Evolutionary conservation across 2,113 vertebrate species (phyloP).

Genomic region (Pteruthius melanotis): DNA sequence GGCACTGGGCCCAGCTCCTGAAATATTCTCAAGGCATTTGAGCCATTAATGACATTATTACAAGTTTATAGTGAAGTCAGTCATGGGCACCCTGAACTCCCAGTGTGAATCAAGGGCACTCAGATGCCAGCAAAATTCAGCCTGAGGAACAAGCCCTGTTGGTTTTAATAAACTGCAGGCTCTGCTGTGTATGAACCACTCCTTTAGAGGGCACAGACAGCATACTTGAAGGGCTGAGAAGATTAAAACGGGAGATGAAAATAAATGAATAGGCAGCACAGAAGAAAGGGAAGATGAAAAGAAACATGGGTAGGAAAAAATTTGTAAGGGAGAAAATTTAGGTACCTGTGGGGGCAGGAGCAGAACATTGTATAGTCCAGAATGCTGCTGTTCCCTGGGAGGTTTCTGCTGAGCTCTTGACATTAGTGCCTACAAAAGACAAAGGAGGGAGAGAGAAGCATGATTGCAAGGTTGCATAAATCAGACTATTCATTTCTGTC

Average conservation of each 20-base stretch:
- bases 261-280: conserved; percentile 30
- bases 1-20: background rate
- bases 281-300: conserved; percentile 11
- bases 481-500: conserved; percentile 10
- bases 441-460: background rate
- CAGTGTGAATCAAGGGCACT: background rate
- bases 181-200: background rate
- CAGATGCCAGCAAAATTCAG: background rate
- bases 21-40: background rate
- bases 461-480: conserved; percentile 14
- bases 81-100: background rate
- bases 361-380: background rate
- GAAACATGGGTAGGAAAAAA: background rate
- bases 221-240: conserved; percentile 21
- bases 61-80: background rate
- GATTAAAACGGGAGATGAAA: conserved; percentile 5
- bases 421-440: background rate
- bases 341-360: background rate
- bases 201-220: background rate
- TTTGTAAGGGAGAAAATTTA: background rate
- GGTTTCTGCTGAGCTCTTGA: background rate
- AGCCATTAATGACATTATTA: background rate
- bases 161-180: background rate
- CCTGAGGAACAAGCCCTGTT: background rate
- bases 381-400: background rate